phyloP scores from a whole-genome alignment of 2,888 invertebrate species.

The Panzeria rudis region DNA sequence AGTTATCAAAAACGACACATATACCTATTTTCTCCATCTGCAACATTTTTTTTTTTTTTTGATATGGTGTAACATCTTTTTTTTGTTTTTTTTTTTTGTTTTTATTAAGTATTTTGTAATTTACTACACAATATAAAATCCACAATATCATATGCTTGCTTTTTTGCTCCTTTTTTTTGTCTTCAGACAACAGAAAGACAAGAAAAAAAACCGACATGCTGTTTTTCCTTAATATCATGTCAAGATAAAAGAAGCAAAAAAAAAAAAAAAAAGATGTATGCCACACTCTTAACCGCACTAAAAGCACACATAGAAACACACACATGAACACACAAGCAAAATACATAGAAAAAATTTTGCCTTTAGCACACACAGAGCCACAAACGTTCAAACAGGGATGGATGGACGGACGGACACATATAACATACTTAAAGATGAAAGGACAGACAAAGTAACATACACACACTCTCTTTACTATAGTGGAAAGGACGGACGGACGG shows the following conservation, averaged over 20 bases:
- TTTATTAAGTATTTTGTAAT: conserved; percentile 62
- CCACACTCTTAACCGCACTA: conserved; percentile 63
- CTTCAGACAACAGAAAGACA: conserved; percentile 31
- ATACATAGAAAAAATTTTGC: neutral
- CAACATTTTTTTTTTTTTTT: neutral
- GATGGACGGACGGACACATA: conserved; percentile 8
- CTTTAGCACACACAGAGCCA: conserved; percentile 23
- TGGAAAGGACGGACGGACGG: neutral
- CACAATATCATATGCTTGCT: conserved; percentile 61
- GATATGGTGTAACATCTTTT: conserved; percentile 42
- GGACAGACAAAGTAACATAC: neutral
- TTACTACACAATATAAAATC: conserved; percentile 58
- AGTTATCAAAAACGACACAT: neutral
- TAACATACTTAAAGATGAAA: conserved; percentile 9
- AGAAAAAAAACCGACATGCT: conserved; percentile 53
- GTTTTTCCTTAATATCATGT: conserved; percentile 68
- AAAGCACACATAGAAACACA: conserved; percentile 21
- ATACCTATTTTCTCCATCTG: neutral
- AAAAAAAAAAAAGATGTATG: conserved; percentile 60
- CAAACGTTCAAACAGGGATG: neutral
- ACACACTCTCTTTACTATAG: conserved; percentile 8
- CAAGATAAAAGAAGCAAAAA: conserved; percentile 50
- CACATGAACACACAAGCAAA: neutral
- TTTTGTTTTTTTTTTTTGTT: conserved; percentile 1
- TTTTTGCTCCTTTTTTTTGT: conserved; percentile 30